Evolutionary conservation across 2,888 invertebrate species (phyloP), one percentile per base, ranked within the genome.

Genomic region (Endotricha flammealis): DNA sequence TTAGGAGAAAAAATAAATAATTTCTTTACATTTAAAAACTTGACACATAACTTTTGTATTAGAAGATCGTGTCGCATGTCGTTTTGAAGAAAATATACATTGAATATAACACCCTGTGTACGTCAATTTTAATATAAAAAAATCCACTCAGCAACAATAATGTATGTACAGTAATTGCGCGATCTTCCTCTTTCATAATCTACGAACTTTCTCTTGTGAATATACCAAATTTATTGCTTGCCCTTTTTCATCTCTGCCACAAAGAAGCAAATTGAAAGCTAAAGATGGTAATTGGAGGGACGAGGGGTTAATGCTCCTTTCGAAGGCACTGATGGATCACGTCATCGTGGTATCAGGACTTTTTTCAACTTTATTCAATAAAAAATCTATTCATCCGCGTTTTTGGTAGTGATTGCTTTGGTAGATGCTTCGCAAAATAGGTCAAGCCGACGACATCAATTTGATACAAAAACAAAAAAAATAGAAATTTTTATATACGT

Each of bases 201-300:
- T 9, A 36, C 13, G 14, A 28, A 28, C 8, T n/a, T n/a, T n/a
- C n/a, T n/a, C n/a, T n/a, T 32, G 17, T 25, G 7, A 12, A 40
- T 38, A 39, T 29, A 30, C 30, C 42, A 40, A 24, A 41, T 16
- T 25, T 14, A 33, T 25, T 55, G 53, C 62, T 59, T 63, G 65
- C 66, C 71, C 65, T 68, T 76, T 71, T 70, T 67, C 71, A 67
- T 59, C 51, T 59, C 51, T 59, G 64, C 65, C 64, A 67, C 68
- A 76, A 80, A 80, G 75, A 74, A 64, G 74, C 75, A 80, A 83
- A 85, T 85, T 85, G 82, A 82, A 82, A 78, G 81, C 76, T 75
- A 74, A 79, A 81, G 83, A 78, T 72, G 78, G 83, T 82, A 82
- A 86, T 85, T 85, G 80, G 74, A 70, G 64, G 77, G 74, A 67